Base-by-base conservation (phyloP, 2,888 invertebrate genomes). In the Scelioninae gen. 1 region DNA sequence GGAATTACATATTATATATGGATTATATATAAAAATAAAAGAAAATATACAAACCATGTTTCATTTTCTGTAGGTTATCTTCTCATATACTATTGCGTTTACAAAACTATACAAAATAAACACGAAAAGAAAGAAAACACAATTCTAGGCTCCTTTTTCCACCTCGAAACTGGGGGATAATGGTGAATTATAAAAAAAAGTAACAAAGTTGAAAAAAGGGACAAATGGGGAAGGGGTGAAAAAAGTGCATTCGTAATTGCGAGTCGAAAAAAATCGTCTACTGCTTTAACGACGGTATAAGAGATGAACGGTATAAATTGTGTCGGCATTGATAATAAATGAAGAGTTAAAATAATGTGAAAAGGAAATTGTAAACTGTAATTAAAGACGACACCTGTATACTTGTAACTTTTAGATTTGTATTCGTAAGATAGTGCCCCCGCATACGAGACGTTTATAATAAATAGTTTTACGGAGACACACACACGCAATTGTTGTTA, bases 321-420 rank as follows among this genome's bases (percentile, higher is more conserved):
- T 89, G 88, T 89, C 86, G 89, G 87, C 85, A 88, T 85, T 88
- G 90, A 90, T 88, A 86, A 89, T 89, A 88, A 88, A 87, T 83
- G 86, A 88, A 87, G 29, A 53, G 5, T 83, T 87, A 55, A 75
- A 80, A 49, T 65, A 60, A 71, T 71, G 65, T 74, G 85, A 86
- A 87, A 86, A 85, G 87, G 87, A 91, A 91, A 91, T 90, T 90
- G 89, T 90, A 89, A 81, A 90, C 89, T 90, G 89, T 91, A 91
- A 91, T 90, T 88, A 90, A 90, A 89, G 88, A 91, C 65, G 75
- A 83, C 90, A 82, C 90, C 88, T 91, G 88, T 91, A 90, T 91
- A 91, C 89, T 91, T 91, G 90, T 91, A 91, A 91, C 90, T 89
- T 91, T 91, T 91, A 91, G 91, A 89, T 91, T 91, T 90, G 91